Base-by-base conservation (phyloP, 2,888 invertebrate species). In the Agelastica alni region DNA sequence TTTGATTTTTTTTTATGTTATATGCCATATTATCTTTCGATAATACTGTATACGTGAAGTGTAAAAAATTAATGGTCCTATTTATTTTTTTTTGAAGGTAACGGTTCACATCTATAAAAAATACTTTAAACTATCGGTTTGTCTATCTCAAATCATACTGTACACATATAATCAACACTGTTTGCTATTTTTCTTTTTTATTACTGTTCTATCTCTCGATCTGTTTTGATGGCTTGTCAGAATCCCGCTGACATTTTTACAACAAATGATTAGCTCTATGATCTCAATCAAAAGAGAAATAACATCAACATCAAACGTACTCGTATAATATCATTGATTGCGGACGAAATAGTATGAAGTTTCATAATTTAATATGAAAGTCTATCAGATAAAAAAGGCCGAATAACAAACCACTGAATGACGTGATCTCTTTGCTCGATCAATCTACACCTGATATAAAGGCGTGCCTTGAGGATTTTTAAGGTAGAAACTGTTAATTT, bases 371-470 rank as follows among this genome's bases (percentile, higher is more conserved):
- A 48, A 48, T 48, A 48, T 34, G 34, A 48, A 36, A 48, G 47
- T 39, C 39, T 48, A 48, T 48, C 47, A 48, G 47, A 48, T 48
- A 48, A 48, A 48, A 48, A 48, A 48, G 14, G 47, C 47, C 47
- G 47, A 48, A 48, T 48, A 48, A 48, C 39, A 47, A 48, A 48
- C 47, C 47, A 36, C 47, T 39, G 30, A 10, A 39, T 16, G 32
- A 39, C 47, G 39, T 48, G 47, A 48, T 39, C 47, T 48, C 47
- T 48, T 48, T 48, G 34, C 34, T 34, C 13, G 20, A 32, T 45
- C 34, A 18, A 31, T 45, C 7, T 13, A 28, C 9, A 45, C 13
- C 22, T 22, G 7, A 10, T n/a, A 13, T 14, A 45, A 32, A 18
- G 45, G 14, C 32, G 45, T 34, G 31, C 16, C 14, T 5, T 7